These are phyloP conservation scores for Crossoptilon crossoptilon DNA, from an alignment of 2,797 vertebrate genomes.

Conservation along the genomic window DNA sequence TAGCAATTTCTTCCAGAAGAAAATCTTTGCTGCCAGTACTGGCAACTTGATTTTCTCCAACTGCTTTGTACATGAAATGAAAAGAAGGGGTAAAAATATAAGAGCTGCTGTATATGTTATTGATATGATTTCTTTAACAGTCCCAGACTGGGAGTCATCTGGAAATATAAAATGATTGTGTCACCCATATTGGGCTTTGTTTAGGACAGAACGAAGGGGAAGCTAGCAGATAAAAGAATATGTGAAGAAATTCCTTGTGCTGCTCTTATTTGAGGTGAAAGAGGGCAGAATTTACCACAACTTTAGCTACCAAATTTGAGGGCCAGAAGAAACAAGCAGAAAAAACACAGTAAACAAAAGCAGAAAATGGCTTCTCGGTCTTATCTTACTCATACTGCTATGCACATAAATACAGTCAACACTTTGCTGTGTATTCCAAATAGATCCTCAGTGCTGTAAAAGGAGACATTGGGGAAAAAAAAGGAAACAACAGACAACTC, in stretches of 20 bases:
- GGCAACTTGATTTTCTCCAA: neutral
- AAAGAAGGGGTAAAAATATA: neutral
- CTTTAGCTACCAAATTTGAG: neutral
- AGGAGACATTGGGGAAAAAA: neutral
- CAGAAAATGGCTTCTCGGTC: neutral
- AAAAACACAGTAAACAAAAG: conserved; percentile 3
- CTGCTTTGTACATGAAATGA: neutral
- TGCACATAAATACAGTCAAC: neutral
- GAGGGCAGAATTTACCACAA: neutral
- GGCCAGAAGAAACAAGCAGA: neutral
- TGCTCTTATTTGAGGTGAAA: neutral
- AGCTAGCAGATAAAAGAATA: neutral
- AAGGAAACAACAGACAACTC: neutral
- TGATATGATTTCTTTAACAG: neutral
- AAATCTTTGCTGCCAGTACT: neutral
- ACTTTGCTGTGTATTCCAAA: neutral
- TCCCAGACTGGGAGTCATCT: rapidly evolving
- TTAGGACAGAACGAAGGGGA: neutral
- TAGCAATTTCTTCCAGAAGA: neutral
- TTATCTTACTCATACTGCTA: neutral
- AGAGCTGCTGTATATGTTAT: neutral
- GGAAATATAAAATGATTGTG: neutral
- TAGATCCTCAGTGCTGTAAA: neutral
- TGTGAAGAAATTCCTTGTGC: neutral
- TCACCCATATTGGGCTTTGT: neutral